A percentile compares a stretch with the other conserved stretches of the same genome.
These are phyloP conservation scores for Eurytoma adleriae DNA, from an alignment of 2,888 invertebrate species.

Conservation along the genomic window DNA sequence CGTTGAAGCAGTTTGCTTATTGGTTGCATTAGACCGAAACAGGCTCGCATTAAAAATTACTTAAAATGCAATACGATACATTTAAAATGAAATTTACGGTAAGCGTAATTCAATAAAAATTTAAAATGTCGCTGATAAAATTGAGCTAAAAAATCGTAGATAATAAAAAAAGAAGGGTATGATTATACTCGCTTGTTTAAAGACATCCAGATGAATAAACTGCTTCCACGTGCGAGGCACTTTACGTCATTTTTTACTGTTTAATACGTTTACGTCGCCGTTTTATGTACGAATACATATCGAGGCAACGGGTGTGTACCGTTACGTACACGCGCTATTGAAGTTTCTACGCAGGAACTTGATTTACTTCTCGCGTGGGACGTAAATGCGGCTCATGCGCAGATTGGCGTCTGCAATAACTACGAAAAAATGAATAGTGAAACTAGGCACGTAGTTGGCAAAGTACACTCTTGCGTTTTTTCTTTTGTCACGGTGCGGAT, in stretches of 20 bases:
- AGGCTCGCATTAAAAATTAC: constrained; percentile 33
- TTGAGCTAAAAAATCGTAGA: constrained; percentile 16
- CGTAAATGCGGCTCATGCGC: constrained; percentile 20
- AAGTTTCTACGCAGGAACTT: constrained; percentile 34
- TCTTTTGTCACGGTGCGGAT: constrained; percentile 41
- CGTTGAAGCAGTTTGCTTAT: constrained; percentile 44
- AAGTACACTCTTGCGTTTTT: constrained; percentile 59
- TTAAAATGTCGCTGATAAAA: constrained; percentile 27
- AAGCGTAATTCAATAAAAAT: constrained; percentile 27
- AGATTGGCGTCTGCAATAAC: constrained; percentile 49
- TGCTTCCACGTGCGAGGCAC: constrained; percentile 47
- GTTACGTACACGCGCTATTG: constrained; percentile 25
- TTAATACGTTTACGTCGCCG: constrained; percentile 20
- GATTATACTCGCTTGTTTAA: not conserved
- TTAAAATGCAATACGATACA: constrained; percentile 44
- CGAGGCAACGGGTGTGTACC: constrained; percentile 20
- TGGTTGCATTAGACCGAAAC: not conserved
- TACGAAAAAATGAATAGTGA: constrained; percentile 55
- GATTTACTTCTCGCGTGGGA: constrained; percentile 23
- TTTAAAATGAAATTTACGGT: constrained; percentile 24
- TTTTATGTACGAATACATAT: constrained; percentile 54
- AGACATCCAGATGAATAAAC: constrained; percentile 35
- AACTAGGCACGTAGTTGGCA: constrained; percentile 66
- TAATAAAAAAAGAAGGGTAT: constrained; percentile 20
- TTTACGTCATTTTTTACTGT: constrained; percentile 16